These are phyloP conservation scores for Anas georgica DNA, from an alignment of 2,797 vertebrate genomes.

Conservation along the genomic window DNA sequence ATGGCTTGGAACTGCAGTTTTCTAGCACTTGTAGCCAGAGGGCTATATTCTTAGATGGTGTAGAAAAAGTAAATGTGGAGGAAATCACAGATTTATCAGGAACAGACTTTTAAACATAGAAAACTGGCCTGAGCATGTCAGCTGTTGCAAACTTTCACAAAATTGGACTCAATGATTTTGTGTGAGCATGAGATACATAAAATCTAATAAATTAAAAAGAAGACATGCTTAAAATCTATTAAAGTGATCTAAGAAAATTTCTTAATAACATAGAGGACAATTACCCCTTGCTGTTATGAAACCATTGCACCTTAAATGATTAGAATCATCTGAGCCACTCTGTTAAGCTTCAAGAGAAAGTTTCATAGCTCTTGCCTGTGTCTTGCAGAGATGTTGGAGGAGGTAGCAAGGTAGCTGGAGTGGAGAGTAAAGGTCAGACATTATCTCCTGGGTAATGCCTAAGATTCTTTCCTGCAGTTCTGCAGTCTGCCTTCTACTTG, in stretches of 20 bases:
- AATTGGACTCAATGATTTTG: not conserved
- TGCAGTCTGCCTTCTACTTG: not conserved
- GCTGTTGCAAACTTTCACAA: not conserved
- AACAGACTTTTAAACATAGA: not conserved
- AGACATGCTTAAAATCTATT: not conserved
- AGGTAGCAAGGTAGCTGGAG: not conserved
- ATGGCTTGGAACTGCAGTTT: constrained; percentile 14
- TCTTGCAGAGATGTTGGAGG: not conserved
- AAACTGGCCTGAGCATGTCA: not conserved
- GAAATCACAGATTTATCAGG: not conserved
- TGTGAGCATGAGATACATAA: not conserved
- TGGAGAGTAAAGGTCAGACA: not conserved
- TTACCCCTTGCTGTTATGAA: not conserved
- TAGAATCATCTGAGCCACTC: not conserved
- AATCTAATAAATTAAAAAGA: not conserved
- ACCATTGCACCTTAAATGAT: not conserved
- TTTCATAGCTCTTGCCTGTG: not conserved
- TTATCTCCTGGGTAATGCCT: not conserved
- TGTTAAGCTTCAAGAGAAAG: not conserved
- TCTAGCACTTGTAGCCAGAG: not conserved
- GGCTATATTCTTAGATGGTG: not conserved
- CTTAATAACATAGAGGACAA: not conserved
- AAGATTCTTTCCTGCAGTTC: not conserved
- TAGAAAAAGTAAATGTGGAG: not conserved
- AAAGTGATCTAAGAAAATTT: not conserved